Conservation (phyloP, 2,797 vertebrate genomes). For the Poliocrania exsul region DNA sequence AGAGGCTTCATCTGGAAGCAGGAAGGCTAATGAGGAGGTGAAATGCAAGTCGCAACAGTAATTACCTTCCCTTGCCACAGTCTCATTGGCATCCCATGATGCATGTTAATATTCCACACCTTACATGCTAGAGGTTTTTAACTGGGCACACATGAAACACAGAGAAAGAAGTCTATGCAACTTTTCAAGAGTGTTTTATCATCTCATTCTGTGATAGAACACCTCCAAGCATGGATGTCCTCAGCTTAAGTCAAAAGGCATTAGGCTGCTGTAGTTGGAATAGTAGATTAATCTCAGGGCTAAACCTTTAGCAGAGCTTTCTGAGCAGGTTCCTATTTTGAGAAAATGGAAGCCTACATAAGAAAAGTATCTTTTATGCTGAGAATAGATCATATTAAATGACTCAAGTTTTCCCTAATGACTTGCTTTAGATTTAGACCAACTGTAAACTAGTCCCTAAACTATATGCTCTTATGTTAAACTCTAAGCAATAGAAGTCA, state of each 20-base stretch:
- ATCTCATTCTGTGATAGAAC: not conserved
- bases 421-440: not conserved
- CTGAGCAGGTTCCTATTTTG: not conserved
- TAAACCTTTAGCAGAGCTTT: not conserved
- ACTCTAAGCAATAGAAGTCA: not conserved
- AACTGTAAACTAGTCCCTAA: not conserved
- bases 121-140: not conserved
- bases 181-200: not conserved
- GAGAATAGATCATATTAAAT: not conserved
- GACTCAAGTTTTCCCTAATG: not conserved
- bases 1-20: not conserved
- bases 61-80: not conserved
- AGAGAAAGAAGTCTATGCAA: not conserved
- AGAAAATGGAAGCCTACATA: not conserved
- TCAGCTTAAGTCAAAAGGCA: not conserved
- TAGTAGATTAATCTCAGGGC: not conserved
- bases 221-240: not conserved
- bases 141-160: not conserved
- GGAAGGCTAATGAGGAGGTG: not conserved
- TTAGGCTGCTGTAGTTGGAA: constrained; percentile 4
- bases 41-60: not conserved
- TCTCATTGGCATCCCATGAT: not conserved
- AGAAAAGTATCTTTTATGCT: not conserved
- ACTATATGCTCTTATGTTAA: not conserved
- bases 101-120: not conserved